These are phyloP conservation scores for Propsilocerus akamusi DNA, from an alignment of 1,140 invertebrate genomes.

Conservation along the genomic window DNA sequence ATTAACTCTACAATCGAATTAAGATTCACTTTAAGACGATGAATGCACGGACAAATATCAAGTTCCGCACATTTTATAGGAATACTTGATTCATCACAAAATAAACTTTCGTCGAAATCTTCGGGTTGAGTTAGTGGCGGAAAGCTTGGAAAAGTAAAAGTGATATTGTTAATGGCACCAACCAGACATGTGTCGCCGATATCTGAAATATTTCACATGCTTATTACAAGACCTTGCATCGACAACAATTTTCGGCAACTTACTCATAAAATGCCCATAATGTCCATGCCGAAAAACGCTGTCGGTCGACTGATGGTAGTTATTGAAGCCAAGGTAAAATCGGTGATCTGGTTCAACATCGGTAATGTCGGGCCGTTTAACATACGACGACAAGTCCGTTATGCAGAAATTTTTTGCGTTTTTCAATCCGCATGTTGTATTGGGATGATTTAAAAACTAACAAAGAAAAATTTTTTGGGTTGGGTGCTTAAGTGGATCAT, in stretches of 20 bases:
- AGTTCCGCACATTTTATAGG: slow-evolving; percentile 8
- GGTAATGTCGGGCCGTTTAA: not conserved
- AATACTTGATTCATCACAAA: slow-evolving; percentile 10
- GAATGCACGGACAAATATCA: slow-evolving; percentile 10
- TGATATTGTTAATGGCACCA: slow-evolving; percentile 31
- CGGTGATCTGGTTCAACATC: too few species aligned
- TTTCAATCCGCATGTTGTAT: not conserved
- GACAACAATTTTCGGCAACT: too few species aligned
- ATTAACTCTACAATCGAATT: slow-evolving; percentile 17
- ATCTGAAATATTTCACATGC: too few species aligned
- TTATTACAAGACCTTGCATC: too few species aligned
- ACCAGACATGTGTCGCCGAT: too few species aligned
- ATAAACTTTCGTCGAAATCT: slow-evolving; percentile 23
- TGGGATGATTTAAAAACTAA: not conserved
- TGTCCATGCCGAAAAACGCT: too few species aligned
- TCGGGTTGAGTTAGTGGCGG: slow-evolving; percentile 31
- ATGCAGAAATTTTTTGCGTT: not conserved
- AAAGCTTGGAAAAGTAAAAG: slow-evolving; percentile 37
- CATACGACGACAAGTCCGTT: not conserved
- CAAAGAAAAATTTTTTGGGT: not conserved
- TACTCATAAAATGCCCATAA: too few species aligned
- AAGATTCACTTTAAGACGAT: slow-evolving; percentile 8
- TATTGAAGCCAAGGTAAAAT: too few species aligned
- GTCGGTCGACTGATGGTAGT: too few species aligned
- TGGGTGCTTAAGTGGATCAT: too few species aligned